phyloP scores from a whole-genome alignment of 2,888 invertebrate species.

The Acrocera orbiculus region DNA sequence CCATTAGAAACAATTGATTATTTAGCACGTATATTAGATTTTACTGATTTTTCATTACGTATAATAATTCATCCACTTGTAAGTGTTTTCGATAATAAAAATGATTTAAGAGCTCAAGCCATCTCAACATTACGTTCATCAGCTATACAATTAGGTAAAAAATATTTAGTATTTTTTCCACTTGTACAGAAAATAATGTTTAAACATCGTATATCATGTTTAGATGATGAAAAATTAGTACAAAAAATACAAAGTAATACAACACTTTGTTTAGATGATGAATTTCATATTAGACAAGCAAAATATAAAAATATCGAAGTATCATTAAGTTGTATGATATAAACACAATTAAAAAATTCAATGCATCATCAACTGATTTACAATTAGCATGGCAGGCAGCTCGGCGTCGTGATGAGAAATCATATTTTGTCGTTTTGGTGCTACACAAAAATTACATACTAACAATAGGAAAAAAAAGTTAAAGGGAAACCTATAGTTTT shows the following conservation, averaged over 20 bases:
- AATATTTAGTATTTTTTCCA: slow-evolving; percentile 83
- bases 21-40: slow-evolving; percentile 75
- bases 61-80: slow-evolving; percentile 92
- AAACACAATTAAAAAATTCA: slow-evolving; percentile 59
- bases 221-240: slow-evolving; percentile 61
- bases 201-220: slow-evolving; percentile 62
- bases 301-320: slow-evolving; percentile 57
- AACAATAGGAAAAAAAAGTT: too few relatives aligned
- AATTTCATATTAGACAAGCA: slow-evolving; percentile 45
- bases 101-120: slow-evolving; percentile 57
- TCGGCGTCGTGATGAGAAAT: too few relatives aligned
- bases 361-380: slow-evolving; percentile 66
- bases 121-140: slow-evolving; percentile 85
- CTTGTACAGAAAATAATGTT: slow-evolving; percentile 68
- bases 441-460: too few relatives aligned
- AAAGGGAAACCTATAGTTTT: too few relatives aligned
- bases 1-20: slow-evolving; percentile 78
- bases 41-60: slow-evolving; percentile 78
- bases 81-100: slow-evolving; percentile 63
- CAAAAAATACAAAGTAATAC: slow-evolving; percentile 54
- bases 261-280: slow-evolving; percentile 57
- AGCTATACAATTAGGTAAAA: slow-evolving; percentile 72
- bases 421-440: too few relatives aligned
- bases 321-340: slow-evolving; percentile 44
- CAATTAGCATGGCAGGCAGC: slow-evolving; percentile 86